Base-by-base conservation (phyloP, 1,140 invertebrate genomes). In the Anastrepha obliqua region DNA sequence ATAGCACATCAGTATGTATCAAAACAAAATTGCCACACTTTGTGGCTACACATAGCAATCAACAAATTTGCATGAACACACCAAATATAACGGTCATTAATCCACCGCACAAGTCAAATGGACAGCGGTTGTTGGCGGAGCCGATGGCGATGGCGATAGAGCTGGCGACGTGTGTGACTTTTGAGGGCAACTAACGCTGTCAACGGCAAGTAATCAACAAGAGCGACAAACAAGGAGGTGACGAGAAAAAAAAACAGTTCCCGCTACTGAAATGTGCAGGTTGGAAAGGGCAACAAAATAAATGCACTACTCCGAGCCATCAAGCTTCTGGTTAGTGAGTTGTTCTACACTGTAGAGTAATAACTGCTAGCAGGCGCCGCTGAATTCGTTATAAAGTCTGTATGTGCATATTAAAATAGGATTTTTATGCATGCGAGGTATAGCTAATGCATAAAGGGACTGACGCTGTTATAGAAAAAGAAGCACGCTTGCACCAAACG, bases 21-120 rank as follows among this genome's bases (percentile, higher is more conserved):
- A 62, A 62, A n/a, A 4, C 29, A 67, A 67, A 67, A 67, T 5
- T 67, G n/a, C 64, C 7, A 67, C 64, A 67, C 29, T 67, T 67
- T 67, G 64, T 67, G 64, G 5, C 20, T 11, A 20, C 64, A 11
- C 64, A 67, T 39, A 67, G n/a, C 74, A 81, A 81, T 51, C 74
- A 81, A 55, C 74, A 55, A 51, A 81, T 81, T 55, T 81, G 74
- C 51, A 47, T 81, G 47, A 51, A 42, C 51, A 55, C 8, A 20
- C 3, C 47, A 47, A 58, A 11, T 81, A 81, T 55, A 81, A 55
- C 44, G 74, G 74, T 8, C 74, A 81, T 81, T 81, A 81, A 55
- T 81, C 74, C 47, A 13, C 74, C 74, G 51, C 51, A 55, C 74
- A 81, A 81, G 74, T 81, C n/a, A 29, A 81, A 81, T 20, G 74